A percentile compares a stretch with the other conserved stretches of the same genome.
Conservation (phyloP, 2,888 invertebrate species). For the Pyralis farinalis region DNA sequence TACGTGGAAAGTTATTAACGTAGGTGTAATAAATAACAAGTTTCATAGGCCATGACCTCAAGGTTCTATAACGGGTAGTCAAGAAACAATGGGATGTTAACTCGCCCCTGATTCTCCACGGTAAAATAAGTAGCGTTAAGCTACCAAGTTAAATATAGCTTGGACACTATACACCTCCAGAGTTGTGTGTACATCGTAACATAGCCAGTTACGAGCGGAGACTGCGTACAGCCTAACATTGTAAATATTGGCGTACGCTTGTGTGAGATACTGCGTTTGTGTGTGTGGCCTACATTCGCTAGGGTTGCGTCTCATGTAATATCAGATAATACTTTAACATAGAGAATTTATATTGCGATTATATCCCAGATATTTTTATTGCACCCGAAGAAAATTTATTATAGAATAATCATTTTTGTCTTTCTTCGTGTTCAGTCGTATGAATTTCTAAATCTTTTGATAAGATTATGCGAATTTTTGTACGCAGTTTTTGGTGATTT, state of each 20-base stretch:
- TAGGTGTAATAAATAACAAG: neutral
- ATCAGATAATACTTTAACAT: slow-evolving; percentile 36
- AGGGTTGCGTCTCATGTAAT: slow-evolving; percentile 39
- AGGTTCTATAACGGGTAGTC: slow-evolving; percentile 1
- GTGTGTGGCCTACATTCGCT: slow-evolving; percentile 62
- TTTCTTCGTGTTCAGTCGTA: too few relatives aligned
- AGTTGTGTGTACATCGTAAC: slow-evolving; percentile 33
- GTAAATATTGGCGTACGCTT: slow-evolving; percentile 16
- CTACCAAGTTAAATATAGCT: slow-evolving; percentile 44
- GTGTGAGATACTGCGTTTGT: slow-evolving; percentile 34
- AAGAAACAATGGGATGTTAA: slow-evolving; percentile 14
- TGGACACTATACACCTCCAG: slow-evolving; percentile 30
- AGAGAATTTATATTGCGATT: too few relatives aligned
- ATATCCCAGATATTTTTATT: slow-evolving; percentile 41
- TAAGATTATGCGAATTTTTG: too few relatives aligned
- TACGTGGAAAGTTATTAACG: too few relatives aligned
- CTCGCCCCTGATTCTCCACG: slow-evolving; percentile 31
- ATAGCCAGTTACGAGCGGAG: slow-evolving; percentile 32
- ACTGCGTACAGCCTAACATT: slow-evolving; percentile 23
- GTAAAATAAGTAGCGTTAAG: slow-evolving; percentile 27
- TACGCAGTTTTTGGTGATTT: too few relatives aligned
- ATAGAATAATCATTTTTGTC: slow-evolving; percentile 1
- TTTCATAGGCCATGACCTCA: neutral
- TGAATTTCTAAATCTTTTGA: too few relatives aligned
- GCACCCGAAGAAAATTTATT: slow-evolving; percentile 19